Evolutionary conservation across 2,888 invertebrate genomes (phyloP), one percentile per base, ranked within the genome.

Genomic region (Drosophila silvestris): DNA sequence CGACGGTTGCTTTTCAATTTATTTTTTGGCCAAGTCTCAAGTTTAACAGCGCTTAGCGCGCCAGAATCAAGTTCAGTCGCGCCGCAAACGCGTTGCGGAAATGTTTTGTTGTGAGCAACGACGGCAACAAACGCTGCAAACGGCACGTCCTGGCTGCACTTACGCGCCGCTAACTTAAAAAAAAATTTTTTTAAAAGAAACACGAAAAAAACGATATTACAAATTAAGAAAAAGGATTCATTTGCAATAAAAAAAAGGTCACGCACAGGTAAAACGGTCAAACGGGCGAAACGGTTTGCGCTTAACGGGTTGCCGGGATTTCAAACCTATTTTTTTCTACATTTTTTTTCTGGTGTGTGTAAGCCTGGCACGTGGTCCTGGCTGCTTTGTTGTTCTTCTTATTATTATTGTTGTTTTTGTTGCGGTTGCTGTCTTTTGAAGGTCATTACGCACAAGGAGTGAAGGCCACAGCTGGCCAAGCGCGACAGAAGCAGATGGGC

Each of bases 21-120:
- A 14, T 87, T 33, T 54, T 57, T 57, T 90, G 82, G 82, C 91
- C 91, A 91, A 88, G 91, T 88, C 89, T 57, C 86, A 91, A 90
- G 91, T 91, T 88, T 91, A 91, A 85, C 91, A 89, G 74, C 81
- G 89, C 85, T 82, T 82, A 82, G 70, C 89, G 87, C 89, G 90
- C 88, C 91, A 91, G 88, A 88, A 88, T 91, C 91, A 88, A 91
- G 91, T 88, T 88, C 88, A 88, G 88, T 88, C 90, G 91, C 90
- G 90, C 89, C 91, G 91, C 90, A 90, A 85, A 88, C 91, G 88
- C 91, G 91, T 89, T 86, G 90, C 90, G 91, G 88, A 88, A 88
- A 88, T 91, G 88, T 91, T 88, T 87, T 83, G 83, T 83, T 81
- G 88, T 81, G 80, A 81, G 80, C 76, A 76, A 82, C 86, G 86